Evolutionary conservation across 2,113 vertebrate species (phyloP).

Genomic region (Centropus unirufus): DNA sequence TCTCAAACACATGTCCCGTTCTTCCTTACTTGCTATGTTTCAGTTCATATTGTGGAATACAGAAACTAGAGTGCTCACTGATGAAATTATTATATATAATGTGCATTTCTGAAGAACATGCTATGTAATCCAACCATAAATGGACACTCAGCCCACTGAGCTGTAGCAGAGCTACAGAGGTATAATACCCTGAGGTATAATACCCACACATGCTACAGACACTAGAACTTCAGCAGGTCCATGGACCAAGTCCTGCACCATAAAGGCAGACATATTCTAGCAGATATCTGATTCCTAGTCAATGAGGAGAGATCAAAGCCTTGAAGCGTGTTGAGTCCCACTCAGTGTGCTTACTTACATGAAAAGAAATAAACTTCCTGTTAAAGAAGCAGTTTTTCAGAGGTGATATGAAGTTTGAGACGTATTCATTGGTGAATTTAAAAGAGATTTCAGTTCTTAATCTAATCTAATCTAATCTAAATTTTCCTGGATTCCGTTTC

Average conservation of each 20-base stretch:
- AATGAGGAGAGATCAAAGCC: not conserved
- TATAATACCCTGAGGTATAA: not conserved
- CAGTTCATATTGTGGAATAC: not conserved
- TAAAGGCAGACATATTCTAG: not conserved
- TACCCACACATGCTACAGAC: fast-evolving
- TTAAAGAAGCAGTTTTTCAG: not conserved
- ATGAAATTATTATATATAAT: not conserved
- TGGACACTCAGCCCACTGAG: not conserved
- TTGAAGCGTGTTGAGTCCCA: not conserved
- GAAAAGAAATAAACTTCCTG: not conserved
- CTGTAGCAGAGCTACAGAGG: not conserved
- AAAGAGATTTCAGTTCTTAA: not conserved
- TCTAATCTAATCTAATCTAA: too few relatives aligned
- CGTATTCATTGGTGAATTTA: not conserved
- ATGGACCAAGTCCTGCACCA: fast-evolving
- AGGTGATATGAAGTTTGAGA: not conserved
- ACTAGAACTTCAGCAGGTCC: not conserved
- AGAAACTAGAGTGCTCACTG: fast-evolving
- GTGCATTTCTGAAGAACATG: not conserved
- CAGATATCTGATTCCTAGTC: not conserved
- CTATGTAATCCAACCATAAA: not conserved
- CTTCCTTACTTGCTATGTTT: not conserved
- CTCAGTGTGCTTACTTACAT: not conserved
- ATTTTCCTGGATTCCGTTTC: not conserved
- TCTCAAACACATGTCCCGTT: not conserved